These are phyloP conservation scores for Hydrochoerus hydrochaeris DNA, from an alignment of 2,113 vertebrate species.

Conservation along the genomic window DNA sequence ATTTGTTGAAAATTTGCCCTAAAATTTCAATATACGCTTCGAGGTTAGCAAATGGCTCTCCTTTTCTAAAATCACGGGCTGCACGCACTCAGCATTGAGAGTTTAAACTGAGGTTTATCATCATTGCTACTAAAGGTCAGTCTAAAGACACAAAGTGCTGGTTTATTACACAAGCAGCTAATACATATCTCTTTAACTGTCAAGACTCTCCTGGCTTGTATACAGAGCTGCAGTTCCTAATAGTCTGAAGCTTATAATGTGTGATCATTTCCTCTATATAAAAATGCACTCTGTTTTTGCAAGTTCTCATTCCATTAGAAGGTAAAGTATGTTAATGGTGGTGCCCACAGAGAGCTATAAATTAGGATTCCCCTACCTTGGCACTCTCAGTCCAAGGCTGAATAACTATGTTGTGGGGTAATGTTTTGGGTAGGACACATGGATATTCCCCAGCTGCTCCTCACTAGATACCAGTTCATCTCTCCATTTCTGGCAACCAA, in stretches of 20 bases:
- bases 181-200: constrained; percentile 33
- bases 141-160: constrained; percentile 9
- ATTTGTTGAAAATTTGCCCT: constrained; percentile 17
- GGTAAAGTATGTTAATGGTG: not conserved
- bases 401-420: not conserved
- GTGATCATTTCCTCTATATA: not conserved
- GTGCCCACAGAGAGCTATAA: not conserved
- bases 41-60: not conserved
- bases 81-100: not conserved
- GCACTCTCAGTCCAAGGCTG: not conserved
- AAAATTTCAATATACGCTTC: not conserved
- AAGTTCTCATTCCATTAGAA: not conserved
- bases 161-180: constrained; percentile 11
- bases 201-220: not conserved
- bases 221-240: constrained; percentile 4
- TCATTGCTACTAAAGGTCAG: not conserved
- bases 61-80: constrained; percentile 1
- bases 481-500: not conserved
- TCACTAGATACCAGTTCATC: not conserved
- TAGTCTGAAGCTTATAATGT: not conserved
- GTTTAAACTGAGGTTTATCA: not conserved
- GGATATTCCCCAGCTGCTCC: not conserved
- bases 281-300: not conserved
- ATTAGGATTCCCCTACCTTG: not conserved
- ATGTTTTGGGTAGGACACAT: not conserved